Evolutionary conservation across 2,797 vertebrate genomes (phyloP).

Genomic region (Hydrocynus forskahlii): DNA sequence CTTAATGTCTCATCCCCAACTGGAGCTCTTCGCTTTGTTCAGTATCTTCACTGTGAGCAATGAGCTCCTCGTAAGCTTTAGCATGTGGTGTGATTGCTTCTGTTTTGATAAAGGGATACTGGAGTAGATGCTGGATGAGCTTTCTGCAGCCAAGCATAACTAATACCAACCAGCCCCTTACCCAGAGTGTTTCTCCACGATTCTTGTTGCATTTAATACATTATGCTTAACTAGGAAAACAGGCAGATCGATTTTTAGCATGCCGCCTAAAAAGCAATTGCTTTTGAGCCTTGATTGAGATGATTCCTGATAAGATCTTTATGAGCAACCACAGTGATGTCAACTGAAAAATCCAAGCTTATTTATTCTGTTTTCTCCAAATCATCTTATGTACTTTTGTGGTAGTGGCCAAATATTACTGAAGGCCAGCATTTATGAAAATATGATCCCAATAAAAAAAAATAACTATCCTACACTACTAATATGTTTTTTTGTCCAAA

Average conservation of each 20-base stretch:
- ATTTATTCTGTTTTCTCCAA: slow-evolving; percentile 52
- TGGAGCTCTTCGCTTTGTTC: slow-evolving; percentile 61
- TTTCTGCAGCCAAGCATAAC: slow-evolving; percentile 64
- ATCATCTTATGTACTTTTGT: slow-evolving; percentile 18
- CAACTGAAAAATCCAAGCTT: slow-evolving; percentile 58
- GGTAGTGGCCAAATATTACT: slow-evolving; percentile 19
- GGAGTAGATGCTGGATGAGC: slow-evolving; percentile 54
- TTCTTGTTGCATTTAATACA: slow-evolving; percentile 50
- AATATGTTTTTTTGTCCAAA: slow-evolving; percentile 20
- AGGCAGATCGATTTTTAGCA: slow-evolving; percentile 60
- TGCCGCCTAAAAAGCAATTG: slow-evolving; percentile 59
- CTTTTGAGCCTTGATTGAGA: slow-evolving; percentile 62
- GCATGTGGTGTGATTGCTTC: slow-evolving; percentile 47
- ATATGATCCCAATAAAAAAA: slow-evolving; percentile 1
- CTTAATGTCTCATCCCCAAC: slow-evolving; percentile 52
- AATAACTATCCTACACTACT: background rate
- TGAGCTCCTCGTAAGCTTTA: slow-evolving; percentile 51
- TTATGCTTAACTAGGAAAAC: slow-evolving; percentile 40
- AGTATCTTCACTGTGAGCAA: slow-evolving; percentile 44
- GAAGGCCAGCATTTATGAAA: slow-evolving; percentile 8
- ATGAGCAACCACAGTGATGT: slow-evolving; percentile 46
- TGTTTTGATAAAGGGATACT: slow-evolving; percentile 64
- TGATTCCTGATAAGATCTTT: slow-evolving; percentile 42
- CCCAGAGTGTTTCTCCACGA: slow-evolving; percentile 54
- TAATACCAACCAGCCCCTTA: slow-evolving; percentile 54